Evolutionary conservation across 2,888 invertebrate genomes (phyloP), one percentile per base, ranked within the genome.

Genomic region (Brachyptera putata): DNA sequence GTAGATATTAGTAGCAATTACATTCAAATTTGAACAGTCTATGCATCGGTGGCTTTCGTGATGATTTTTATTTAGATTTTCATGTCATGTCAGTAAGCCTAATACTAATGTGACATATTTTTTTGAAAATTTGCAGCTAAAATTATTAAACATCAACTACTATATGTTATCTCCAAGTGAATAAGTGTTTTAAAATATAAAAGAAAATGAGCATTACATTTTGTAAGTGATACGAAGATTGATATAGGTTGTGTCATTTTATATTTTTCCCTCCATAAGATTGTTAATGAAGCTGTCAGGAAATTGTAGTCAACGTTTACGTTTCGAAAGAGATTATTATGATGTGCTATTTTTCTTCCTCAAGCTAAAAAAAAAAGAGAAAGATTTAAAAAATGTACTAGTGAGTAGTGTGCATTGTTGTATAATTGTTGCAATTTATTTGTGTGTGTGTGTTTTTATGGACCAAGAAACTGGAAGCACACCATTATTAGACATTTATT

Each of bases 391-490:
- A 21, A 22, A 9, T 53, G 30, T 62, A 26, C 21, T 60, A 53
- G 58, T 56, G 63, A 58, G 58, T 39, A 7, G 14, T 62, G 59
- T 62, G 61, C 36, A 46, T 61, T 50, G 57, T 41, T 61, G 49
- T 56, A 41, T 60, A 46, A 60, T 26, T 57, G 53, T 60, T 53
- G 34, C 34, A 16, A 36, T 53, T 53, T 11, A 34, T 34, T 53
- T 53, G 53, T 34, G 21, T 58, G 56, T 37, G 34, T 55, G 55
- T 37, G 22, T 49, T 39, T n/a, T n/a, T 18, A 53, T 46, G 46
- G 46, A 46, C 49, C 58, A 61, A 61, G 57, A 48, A 61, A 61
- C 58, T 58, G 61, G 58, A 61, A 61, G 55, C 34, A 37, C 46
- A 34, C 34, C 36, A 53, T 34, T 46, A 21, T 53, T 36, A 34